phyloP scores from a whole-genome alignment of 2,888 invertebrate genomes.

The Entomobrya multifasciata region DNA sequence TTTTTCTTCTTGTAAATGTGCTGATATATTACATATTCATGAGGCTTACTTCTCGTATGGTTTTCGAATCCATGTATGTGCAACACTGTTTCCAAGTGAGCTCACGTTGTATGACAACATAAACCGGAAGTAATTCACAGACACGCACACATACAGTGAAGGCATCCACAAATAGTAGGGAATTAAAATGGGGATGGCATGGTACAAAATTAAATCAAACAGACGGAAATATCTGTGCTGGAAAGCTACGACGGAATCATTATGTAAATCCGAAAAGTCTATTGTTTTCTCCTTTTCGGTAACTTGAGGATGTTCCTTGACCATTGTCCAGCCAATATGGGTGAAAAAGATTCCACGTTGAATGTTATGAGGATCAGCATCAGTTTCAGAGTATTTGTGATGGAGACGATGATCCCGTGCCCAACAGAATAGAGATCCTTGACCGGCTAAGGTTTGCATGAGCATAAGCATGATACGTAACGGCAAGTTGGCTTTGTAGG shows the following conservation, averaged over 20 bases:
- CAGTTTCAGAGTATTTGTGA: constrained; percentile 96
- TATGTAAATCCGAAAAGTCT: constrained; percentile 90
- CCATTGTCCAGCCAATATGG: constrained; percentile 96
- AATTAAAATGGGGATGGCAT: constrained; percentile 53
- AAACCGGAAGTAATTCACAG: constrained; percentile 48
- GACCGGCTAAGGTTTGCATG: constrained; percentile 41
- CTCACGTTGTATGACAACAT: constrained; percentile 46
- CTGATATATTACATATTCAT: no score
- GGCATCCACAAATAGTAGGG: constrained; percentile 59
- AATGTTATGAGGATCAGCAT: constrained; percentile 96
- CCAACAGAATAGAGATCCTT: constrained; percentile 40
- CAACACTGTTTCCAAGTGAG: constrained; percentile 61
- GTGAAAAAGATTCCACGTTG: constrained; percentile 97
- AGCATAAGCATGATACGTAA: constrained; percentile 38
- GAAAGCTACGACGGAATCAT: constrained; percentile 46
- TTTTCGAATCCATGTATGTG: constrained; percentile 63
- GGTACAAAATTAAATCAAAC: constrained; percentile 43
- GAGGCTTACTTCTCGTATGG: constrained; percentile 64
- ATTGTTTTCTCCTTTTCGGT: constrained; percentile 91
- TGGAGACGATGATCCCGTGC: constrained; percentile 89
- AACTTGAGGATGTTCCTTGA: constrained; percentile 94
- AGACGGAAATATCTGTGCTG: constrained; percentile 50
- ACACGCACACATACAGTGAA: constrained; percentile 52
- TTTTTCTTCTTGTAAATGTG: no score
- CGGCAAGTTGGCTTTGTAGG: constrained; percentile 40